Evolutionary conservation across 2,888 invertebrate species (phyloP).

Genomic region (Macrosiphum euphorbiae): DNA sequence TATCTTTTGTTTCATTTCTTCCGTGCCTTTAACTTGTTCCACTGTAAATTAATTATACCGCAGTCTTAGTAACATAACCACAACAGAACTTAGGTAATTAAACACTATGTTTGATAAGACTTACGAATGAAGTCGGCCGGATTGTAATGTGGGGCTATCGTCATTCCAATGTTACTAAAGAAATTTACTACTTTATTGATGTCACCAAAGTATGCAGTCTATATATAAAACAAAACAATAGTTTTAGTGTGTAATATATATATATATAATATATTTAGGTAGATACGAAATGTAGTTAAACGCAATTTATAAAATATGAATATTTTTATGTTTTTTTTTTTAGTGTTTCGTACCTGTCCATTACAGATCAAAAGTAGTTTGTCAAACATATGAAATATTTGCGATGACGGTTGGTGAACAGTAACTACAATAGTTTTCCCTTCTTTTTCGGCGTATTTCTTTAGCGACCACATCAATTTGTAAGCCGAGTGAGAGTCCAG

Average conservation of each 20-base stretch:
- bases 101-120: constrained; percentile 69
- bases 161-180: constrained; percentile 79
- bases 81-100: background rate
- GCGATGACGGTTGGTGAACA: constrained; percentile 86
- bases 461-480: constrained; percentile 80
- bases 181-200: constrained; percentile 80
- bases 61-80: background rate
- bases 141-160: constrained; percentile 83
- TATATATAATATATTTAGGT: background rate
- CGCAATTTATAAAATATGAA: background rate
- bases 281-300: background rate
- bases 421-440: constrained; percentile 85
- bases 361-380: constrained; percentile 79
- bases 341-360: constrained; percentile 72
- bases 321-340: background rate
- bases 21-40: constrained; percentile 81
- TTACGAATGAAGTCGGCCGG: constrained; percentile 87
- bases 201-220: constrained; percentile 82
- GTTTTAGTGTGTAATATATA: background rate
- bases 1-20: constrained; percentile 78
- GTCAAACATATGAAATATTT: constrained; percentile 87
- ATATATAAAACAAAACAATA: constrained; percentile 63
- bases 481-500: constrained; percentile 85
- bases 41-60: constrained; percentile 72
- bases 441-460: constrained; percentile 81